phyloP scores from a whole-genome alignment of 2,888 invertebrate species.

The Nowickia ferox region DNA sequence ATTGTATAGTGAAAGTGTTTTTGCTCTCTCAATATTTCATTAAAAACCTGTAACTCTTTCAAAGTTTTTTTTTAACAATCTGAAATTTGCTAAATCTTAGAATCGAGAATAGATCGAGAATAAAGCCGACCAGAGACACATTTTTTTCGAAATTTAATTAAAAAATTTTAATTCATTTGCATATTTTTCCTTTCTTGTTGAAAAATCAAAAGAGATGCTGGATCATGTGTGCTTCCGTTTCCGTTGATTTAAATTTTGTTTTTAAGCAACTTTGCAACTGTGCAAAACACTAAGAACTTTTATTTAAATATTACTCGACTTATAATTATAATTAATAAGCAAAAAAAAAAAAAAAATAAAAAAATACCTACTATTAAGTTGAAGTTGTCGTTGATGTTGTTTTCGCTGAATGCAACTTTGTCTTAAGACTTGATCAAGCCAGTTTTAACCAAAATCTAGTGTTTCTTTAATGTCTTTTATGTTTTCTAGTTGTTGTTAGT shows the following conservation, averaged over 20 bases:
- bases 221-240: conserved; percentile 55
- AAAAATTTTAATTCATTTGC: not conserved
- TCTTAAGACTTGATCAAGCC: conserved; percentile 54
- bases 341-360: conserved; percentile 13
- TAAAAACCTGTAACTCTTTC: too few relatives aligned
- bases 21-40: too few relatives aligned
- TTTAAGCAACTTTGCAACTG: not conserved
- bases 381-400: conserved; percentile 27
- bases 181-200: not conserved
- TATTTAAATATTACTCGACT: conserved; percentile 1
- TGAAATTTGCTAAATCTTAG: too few relatives aligned
- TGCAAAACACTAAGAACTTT: conserved; percentile 38
- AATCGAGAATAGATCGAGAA: too few relatives aligned
- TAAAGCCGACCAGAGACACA: too few relatives aligned
- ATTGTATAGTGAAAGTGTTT: too few relatives aligned
- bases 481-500: conserved; percentile 21
- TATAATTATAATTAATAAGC: conserved; percentile 19
- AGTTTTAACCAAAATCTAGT: conserved; percentile 54
- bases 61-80: too few relatives aligned
- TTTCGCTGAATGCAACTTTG: conserved; percentile 43
- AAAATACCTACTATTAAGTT: conserved; percentile 29
- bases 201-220: conserved; percentile 4
- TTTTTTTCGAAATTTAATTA: not conserved
- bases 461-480: conserved; percentile 47
- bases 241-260: conserved; percentile 40